Evolutionary conservation across 2,113 vertebrate species (phyloP).

Genomic region (Burhinus oedicnemus): DNA sequence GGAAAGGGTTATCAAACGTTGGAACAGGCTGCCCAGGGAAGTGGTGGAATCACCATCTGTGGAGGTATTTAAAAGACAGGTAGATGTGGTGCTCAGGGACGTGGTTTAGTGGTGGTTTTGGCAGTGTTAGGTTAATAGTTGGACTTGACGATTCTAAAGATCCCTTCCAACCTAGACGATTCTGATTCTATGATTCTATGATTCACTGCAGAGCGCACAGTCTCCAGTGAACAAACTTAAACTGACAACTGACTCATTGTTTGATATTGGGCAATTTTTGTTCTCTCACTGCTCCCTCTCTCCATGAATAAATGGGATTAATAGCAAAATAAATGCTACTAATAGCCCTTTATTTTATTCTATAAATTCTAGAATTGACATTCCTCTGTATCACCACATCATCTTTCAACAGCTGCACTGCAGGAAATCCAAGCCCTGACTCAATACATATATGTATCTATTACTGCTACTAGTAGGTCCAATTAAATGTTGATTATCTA

Average conservation of each 20-base stretch:
- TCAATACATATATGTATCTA: neutral
- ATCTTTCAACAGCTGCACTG: neutral
- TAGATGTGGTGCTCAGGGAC: too few species aligned
- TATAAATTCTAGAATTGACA: neutral
- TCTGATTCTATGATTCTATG: too few species aligned
- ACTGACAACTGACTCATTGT: neutral
- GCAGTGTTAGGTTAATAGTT: too few species aligned
- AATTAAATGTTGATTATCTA: conserved; percentile 57
- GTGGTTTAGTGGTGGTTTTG: too few species aligned
- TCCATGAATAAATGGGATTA: neutral
- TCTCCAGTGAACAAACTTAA: neutral
- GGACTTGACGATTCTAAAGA: too few species aligned
- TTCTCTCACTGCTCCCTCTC: neutral
- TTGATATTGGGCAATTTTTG: neutral
- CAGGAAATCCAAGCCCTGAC: neutral
- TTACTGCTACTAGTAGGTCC: neutral
- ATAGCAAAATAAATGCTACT: neutral
- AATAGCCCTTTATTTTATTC: neutral
- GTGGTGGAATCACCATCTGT: too few species aligned
- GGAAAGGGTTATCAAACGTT: too few species aligned
- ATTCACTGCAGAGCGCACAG: neutral
- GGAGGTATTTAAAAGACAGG: too few species aligned
- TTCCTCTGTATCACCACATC: neutral
- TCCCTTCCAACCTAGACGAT: too few species aligned
- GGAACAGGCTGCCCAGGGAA: too few species aligned